Evolutionary conservation across 2,797 vertebrate genomes (phyloP).

Genomic region (Etheostoma perlongum): DNA sequence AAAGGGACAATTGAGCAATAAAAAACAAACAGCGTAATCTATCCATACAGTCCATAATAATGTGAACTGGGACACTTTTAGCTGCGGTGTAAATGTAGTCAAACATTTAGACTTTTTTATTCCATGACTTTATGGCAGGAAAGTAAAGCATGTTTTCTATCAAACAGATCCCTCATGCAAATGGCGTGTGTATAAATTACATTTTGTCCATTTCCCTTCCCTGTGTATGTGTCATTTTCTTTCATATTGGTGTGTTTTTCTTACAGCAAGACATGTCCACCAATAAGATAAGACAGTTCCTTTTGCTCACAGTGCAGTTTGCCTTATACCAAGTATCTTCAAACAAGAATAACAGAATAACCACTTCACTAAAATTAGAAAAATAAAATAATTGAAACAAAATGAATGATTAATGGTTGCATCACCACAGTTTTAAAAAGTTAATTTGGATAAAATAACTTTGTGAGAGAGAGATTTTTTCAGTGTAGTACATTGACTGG

Average conservation of each 20-base stretch:
- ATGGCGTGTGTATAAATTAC: background rate
- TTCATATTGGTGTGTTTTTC: background rate
- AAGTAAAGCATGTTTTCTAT: background rate
- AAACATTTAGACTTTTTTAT: background rate
- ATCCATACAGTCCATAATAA: background rate
- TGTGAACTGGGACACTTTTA: background rate
- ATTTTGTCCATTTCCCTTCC: background rate
- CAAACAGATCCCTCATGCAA: conserved; percentile 10
- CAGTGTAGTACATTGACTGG: background rate
- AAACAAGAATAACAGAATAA: background rate
- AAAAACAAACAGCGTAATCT: conserved; percentile 9
- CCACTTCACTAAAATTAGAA: background rate
- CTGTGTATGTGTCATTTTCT: background rate
- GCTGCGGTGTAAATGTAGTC: background rate
- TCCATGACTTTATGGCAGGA: background rate
- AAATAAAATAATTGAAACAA: background rate
- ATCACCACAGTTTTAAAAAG: background rate
- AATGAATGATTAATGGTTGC: background rate
- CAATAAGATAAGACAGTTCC: background rate
- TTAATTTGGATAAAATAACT: background rate
- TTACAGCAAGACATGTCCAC: background rate
- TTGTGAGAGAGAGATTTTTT: conserved; percentile 7
- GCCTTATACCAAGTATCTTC: background rate
- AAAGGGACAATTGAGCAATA: background rate
- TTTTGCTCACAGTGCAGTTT: background rate